Base-by-base conservation (phyloP, 2,888 invertebrate genomes). In the Stenurella melanura region DNA sequence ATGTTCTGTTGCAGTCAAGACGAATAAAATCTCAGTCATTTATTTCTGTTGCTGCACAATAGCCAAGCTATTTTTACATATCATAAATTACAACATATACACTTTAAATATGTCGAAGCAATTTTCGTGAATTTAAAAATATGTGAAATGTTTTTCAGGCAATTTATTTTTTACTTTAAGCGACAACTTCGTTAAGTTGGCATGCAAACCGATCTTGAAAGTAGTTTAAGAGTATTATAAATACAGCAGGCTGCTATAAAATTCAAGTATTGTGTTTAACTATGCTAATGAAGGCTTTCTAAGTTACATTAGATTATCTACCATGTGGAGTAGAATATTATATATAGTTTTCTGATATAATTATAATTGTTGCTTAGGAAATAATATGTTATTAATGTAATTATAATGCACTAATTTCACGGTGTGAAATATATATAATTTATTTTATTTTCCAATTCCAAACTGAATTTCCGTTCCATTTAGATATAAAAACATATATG, bases 61-160 rank as follows among this genome's bases (percentile, higher is more conserved):
- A 42, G 12, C 6, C n/a, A 50, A 7, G 6, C n/a, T 50, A 50
- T 50, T 50, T 50, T 50, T 15, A 50, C n/a, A 50, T 15, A 42
- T 50, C n/a, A n/a, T 50, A 50, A 50, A 50, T 42, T 42, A 2
- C 15, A 12, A 42, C 42, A 42, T 42, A 50, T 50, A n/a, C 6
- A 6, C 1, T 15, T n/a, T 50, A n/a, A 15, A 50, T 15, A n/a
- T 50, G n/a, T 5, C 50, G 50, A 3, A 50, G 50, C 12, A 50
- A 50, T 50, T 50, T 50, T 15, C 50, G n/a, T 50, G 42, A 50
- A n/a, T n/a, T 50, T 50, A 50, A n/a, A 50, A 50, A 50, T n/a
- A 50, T n/a, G 50, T 15, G 50, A n/a, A 50, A 50, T 50, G n/a
- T n/a, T 50, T n/a, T n/a, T n/a, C n/a, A 50, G n/a, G 50, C 15